Evolutionary conservation across 2,113 vertebrate species (phyloP).

Genomic region (Arizona elegans): DNA sequence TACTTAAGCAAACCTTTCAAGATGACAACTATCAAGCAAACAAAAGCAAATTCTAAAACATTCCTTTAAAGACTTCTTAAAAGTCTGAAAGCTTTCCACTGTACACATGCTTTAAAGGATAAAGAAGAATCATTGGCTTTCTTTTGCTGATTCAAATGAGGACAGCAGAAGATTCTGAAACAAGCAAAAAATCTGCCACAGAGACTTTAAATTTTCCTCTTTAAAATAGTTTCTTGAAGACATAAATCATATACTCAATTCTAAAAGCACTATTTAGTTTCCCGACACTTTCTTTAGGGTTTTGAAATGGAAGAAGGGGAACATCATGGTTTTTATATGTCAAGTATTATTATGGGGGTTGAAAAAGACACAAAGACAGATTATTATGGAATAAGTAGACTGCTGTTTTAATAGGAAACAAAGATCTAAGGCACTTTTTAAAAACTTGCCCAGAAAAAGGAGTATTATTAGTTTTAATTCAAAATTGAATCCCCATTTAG

Average conservation of each 20-base stretch:
- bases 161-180: neutral
- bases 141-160: neutral
- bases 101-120: neutral
- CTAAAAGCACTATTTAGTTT: neutral
- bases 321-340: neutral
- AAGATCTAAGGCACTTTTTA: neutral
- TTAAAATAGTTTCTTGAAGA: neutral
- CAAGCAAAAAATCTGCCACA: constrained; percentile 7
- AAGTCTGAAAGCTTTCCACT: neutral
- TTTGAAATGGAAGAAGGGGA: neutral
- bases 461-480: neutral
- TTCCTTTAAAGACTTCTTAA: neutral
- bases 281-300: neutral
- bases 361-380: neutral
- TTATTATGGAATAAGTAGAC: neutral
- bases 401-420: neutral
- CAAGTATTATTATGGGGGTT: neutral
- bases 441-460: neutral
- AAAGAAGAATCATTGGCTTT: constrained; percentile 12
- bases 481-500: neutral
- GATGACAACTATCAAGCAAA: neutral
- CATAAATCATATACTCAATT: constrained; percentile 33
- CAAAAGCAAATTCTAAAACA: neutral
- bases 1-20: neutral
- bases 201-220: neutral